Evolutionary conservation across 2,113 vertebrate genomes (phyloP).

Genomic region (Carollia perspicillata): DNA sequence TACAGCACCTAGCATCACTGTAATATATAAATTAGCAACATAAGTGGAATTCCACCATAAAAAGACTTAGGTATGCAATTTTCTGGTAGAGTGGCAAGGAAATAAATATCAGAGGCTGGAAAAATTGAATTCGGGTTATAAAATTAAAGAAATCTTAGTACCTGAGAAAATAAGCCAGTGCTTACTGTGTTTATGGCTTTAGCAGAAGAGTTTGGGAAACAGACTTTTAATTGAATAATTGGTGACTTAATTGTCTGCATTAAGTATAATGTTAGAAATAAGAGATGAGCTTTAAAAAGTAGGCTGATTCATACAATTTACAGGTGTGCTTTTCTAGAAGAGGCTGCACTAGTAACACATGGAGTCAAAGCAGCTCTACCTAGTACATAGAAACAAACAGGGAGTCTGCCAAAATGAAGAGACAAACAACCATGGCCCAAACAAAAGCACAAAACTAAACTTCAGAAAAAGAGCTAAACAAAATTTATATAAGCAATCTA

Average conservation of each 20-base stretch:
- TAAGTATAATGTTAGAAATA: not conserved
- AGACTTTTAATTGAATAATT: not conserved
- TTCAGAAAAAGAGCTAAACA: no score
- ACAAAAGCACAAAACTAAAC: no score
- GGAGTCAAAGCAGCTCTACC: no score
- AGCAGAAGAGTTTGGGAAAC: not conserved
- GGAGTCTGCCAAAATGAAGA: no score
- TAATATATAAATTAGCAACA: not conserved
- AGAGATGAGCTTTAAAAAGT: not conserved
- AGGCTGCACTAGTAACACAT: no score
- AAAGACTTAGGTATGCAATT: not conserved
- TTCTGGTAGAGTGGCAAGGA: not conserved
- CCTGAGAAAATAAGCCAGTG: not conserved
- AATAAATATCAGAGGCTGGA: not conserved
- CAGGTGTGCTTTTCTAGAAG: no score
- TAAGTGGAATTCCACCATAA: not conserved
- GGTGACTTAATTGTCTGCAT: not conserved
- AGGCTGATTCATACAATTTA: not conserved
- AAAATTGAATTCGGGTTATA: not conserved
- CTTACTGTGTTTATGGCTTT: not conserved
- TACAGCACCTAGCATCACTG: not conserved
- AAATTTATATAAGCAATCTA: no score
- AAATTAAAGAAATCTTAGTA: not conserved
- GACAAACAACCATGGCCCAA: no score
- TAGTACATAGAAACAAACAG: no score